Base-by-base conservation (phyloP, 2,797 vertebrate species). In the Lepidocolaptes lacrymiger region DNA sequence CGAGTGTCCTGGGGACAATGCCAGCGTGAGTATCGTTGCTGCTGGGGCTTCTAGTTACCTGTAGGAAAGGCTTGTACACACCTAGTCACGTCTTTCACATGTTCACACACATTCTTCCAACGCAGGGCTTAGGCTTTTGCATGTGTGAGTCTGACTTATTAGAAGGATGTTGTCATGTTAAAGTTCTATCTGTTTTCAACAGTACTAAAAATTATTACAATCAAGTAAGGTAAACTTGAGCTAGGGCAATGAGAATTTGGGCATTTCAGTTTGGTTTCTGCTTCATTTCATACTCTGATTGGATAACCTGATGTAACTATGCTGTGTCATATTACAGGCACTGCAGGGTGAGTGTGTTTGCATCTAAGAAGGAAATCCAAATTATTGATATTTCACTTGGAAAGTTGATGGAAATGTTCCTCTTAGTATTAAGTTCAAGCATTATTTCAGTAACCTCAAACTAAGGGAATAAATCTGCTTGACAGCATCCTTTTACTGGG, bases 1-100 rank as follows among this genome's bases (percentile, higher is more conserved):
- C 98, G 98, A 2, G 98, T 98, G 84, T 98, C 99, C 89, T 99
- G 99, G 99, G 99, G 99, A 93, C 99, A 99, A 23, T 99, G 99
- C 97, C 99, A 99, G 95, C 99, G 99, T 99, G 98, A 99, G 99
- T 99, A 98, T 93, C 80, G 1, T 37, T 88, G 95, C 96, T 96
- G 92, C 94, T 78, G 93, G 91, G 93, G 95, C 95, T 97, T 97
- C 77, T 90, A 74, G 85, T 85, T 77, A 96, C 94, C 71, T 37
- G 17, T 64, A 91, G 84, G 36, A 87, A 68, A 75, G 85, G 96
- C 95, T 96, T 95, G 52, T 93, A 90, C 56, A 84, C 90, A 69
- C 48, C 62, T 88, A 58, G 49, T 69, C 84, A 36, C 2, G 3
- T 88, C 95, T 96, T 94, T 88, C 71, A 67, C 41, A 0, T 61